Base-by-base conservation (phyloP, 2,113 vertebrate genomes). In the Zosterops lateralis region DNA sequence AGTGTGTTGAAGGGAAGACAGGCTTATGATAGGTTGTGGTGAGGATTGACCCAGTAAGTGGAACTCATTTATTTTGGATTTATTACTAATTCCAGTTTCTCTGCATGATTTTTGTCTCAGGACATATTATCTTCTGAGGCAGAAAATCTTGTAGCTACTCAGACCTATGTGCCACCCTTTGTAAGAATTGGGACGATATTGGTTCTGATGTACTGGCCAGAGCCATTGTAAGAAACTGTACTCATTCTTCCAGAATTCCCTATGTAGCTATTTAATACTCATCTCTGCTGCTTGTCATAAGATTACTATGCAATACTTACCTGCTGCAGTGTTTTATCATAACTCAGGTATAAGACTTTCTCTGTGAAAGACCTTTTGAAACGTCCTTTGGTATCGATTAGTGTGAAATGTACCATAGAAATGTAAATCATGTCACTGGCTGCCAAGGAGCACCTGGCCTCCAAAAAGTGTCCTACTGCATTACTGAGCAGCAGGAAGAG, bases 41-140 rank as follows among this genome's bases (percentile, higher is more conserved):
- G 65, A 84, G 29, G 64, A 64, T 61, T 68, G 53, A 64, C 51
- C 71, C 56, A 40, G 24, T 65, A 88, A 96, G 50, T 93, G 45
- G 75, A 86, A 90, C 31, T 91, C 19, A 74, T 88, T 91, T 87
- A 38, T 87, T 84, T 85, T 86, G 91, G 51, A 80, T 86, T 95
- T 91, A 74, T 62, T 67, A 45, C 60, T 77, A 76, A 79, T 80
- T 87, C 60, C 17, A 53, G 18, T 86, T 93, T 64, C 29, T 56
- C 61, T 32, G 19, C 45, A 36, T 74, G 36, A 32, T 65, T 94
- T 92, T 94, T 60, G 10, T 58, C 86, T 64, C 44, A 22, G 45
- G 44, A 54, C 16, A 40, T 8, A 4, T 47, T 36, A 54, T 44
- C 57, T 88, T 60, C 48, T 28, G 64, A 86, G 56, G 47, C 16